These are phyloP conservation scores for Himantopus leucocephalus DNA, from an alignment of 2,113 vertebrate genomes.

Conservation along the genomic window DNA sequence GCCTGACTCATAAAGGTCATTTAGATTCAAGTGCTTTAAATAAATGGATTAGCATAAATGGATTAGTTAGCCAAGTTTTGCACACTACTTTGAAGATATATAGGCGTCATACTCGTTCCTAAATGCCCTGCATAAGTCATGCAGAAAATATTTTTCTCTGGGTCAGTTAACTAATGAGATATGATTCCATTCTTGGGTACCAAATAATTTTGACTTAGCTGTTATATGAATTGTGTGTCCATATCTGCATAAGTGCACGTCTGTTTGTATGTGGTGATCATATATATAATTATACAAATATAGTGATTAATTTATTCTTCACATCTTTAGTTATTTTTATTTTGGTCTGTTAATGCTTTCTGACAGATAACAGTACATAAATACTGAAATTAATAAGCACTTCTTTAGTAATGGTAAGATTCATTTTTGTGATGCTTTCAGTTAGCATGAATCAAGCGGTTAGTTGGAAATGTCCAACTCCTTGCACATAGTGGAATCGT, in stretches of 20 bases:
- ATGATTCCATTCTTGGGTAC: background rate
- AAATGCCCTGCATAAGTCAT: background rate
- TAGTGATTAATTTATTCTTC: background rate
- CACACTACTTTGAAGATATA: background rate
- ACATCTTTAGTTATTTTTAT: background rate
- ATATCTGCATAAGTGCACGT: background rate
- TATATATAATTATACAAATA: background rate
- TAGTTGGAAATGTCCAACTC: background rate
- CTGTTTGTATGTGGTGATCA: background rate
- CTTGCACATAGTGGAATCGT: background rate
- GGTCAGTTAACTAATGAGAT: background rate
- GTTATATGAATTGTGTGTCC: background rate
- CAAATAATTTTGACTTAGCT: background rate
- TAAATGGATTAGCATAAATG: conserved; percentile 27
- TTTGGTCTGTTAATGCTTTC: background rate
- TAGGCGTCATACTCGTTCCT: background rate
- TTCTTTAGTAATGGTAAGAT: background rate
- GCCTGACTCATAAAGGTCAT: conserved; percentile 17
- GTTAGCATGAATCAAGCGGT: background rate
- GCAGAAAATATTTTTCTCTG: background rate
- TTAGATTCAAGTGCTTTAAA: conserved; percentile 3
- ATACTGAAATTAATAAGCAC: background rate
- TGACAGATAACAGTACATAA: background rate
- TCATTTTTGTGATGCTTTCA: background rate
- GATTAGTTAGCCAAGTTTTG: conserved; percentile 18